phyloP scores from a whole-genome alignment of 2,888 invertebrate genomes.

The Netelia virgata region DNA sequence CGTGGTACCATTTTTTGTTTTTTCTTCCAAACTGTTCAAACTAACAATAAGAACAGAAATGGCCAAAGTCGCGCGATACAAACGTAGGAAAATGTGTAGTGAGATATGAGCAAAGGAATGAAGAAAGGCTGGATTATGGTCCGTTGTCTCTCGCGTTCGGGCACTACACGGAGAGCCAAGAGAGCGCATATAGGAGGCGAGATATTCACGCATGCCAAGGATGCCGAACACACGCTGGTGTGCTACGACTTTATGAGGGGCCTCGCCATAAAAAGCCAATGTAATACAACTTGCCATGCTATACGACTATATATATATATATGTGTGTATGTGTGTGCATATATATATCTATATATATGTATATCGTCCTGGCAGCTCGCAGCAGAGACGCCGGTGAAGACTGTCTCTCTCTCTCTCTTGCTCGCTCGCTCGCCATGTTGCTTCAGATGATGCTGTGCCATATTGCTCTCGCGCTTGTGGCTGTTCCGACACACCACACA shows the following conservation, averaged over 20 bases:
- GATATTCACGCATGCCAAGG: conserved; percentile 79
- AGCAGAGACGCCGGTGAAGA: conserved; percentile 15
- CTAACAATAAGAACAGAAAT: not conserved
- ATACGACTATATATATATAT: conserved; percentile 39
- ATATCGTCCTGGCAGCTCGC: conserved; percentile 12
- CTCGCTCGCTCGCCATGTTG: conserved; percentile 10
- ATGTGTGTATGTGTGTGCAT: no score
- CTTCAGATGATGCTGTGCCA: conserved; percentile 38
- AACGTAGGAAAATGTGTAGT: not conserved
- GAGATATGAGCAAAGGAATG: conserved; percentile 34
- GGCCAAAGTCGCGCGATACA: not conserved
- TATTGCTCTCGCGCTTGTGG: conserved; percentile 26
- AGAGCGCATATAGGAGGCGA: conserved; percentile 69
- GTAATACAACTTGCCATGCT: conserved; percentile 71
- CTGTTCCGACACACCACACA: not conserved
- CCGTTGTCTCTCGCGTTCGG: conserved; percentile 57
- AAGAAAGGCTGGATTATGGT: conserved; percentile 48
- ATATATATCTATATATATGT: conserved; percentile 24
- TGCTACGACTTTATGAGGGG: conserved; percentile 78
- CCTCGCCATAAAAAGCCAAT: conserved; percentile 73
- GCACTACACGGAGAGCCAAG: conserved; percentile 39
- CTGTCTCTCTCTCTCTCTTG: not conserved
- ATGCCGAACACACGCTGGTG: conserved; percentile 76
- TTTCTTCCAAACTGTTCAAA: not conserved
- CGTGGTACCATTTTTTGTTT: no score